Evolutionary conservation across 1,140 invertebrate species (phyloP).

Genomic region (Goniozus legneri): DNA sequence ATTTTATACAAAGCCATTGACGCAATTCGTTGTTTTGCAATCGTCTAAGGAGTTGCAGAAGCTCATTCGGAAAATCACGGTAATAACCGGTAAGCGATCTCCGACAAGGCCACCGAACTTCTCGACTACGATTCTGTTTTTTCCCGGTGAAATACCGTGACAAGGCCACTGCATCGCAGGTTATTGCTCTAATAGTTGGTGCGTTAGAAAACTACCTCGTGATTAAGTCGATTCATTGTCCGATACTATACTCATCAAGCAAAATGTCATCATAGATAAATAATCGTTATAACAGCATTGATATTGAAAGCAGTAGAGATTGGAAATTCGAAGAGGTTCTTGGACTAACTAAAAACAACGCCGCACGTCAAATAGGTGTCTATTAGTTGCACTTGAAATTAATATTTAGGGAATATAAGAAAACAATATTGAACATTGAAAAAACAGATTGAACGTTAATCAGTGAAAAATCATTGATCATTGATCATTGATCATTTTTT

Average conservation of each 20-base stretch:
- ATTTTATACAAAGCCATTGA: slow-evolving; percentile 20
- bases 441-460: no score
- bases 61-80: slow-evolving; percentile 41
- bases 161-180: slow-evolving; percentile 19
- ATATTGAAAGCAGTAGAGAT: neutral
- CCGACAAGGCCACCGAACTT: slow-evolving; percentile 37
- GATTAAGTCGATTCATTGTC: neutral
- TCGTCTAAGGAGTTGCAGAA: slow-evolving; percentile 35
- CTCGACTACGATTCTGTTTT: slow-evolving; percentile 27
- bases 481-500: no score
- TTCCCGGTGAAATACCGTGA: slow-evolving; percentile 32
- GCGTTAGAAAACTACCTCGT: neutral
- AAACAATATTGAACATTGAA: no score
- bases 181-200: neutral
- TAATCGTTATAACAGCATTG: neutral
- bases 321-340: neutral
- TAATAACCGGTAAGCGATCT: slow-evolving; percentile 39
- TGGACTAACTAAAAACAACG: neutral
- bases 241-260: neutral
- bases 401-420: no score
- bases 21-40: slow-evolving; percentile 42
- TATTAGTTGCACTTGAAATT: no score
- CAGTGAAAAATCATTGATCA: no score
- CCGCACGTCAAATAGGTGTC: no score
- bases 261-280: neutral